Base-by-base conservation (phyloP, 1,140 invertebrate genomes). In the Ylistrum balloti region DNA sequence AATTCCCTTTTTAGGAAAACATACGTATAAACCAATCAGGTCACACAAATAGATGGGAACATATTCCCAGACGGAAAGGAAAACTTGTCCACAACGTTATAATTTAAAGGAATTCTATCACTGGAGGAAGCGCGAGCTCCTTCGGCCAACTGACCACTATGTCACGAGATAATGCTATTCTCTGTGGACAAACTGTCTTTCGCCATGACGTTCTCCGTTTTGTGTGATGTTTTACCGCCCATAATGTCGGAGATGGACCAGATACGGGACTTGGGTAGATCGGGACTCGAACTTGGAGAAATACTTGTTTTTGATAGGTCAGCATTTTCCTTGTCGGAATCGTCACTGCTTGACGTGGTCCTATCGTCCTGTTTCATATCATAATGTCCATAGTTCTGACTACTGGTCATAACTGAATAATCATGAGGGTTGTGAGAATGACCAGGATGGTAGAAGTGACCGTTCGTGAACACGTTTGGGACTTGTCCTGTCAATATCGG, bases 171-270 rank as follows among this genome's bases (percentile, higher is more conserved):
- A 11, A 11, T 74, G 56, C 7, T 74, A 28, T 74, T n/a, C 56
- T 74, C 56, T n/a, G 56, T 17, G 56, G 56, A 74, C 56, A 74
- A 28, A 28, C 56, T n/a, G 56, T 5, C 56, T 74, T 74, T 74
- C 56, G 22, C 28, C n/a, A 74, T n/a, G 13, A n/a, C 28, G n/a
- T 74, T 28, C 13, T 38, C 35, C 5, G 28, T 74, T 74, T 3
- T 74, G 22, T 45, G 41, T 7, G 56, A 28, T n/a, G 22, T 17
- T 28, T 74, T 74, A 7, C 56, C 56, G n/a, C 56, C 56, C 56
- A 74, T 74, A 28, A 74, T 74, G 56, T 74, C 56, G n/a, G 56
- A 74, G 56, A 74, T 74, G 2, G 56, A 74, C 56, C 56, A 74
- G 56, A 74, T 74, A 3, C 56, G 56, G 11, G 56, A 74, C 22